A percentile compares a stretch with the other conserved stretches of the same genome.
Evolutionary conservation across 2,888 invertebrate genomes (phyloP).

Genomic region (Andrena haemorrhoa): DNA sequence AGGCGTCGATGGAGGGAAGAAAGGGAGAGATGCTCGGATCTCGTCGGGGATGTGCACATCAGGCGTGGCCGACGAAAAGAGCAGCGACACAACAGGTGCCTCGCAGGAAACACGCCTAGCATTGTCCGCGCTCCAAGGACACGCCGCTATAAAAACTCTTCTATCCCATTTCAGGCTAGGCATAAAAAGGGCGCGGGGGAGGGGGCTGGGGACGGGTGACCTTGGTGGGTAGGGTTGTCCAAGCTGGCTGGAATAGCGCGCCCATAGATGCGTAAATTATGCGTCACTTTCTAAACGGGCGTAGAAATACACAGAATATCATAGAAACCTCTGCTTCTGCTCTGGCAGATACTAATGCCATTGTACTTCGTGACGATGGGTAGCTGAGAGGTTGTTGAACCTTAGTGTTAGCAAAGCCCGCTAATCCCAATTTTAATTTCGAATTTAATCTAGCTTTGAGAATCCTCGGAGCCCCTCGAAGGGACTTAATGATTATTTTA

Average conservation of each 20-base stretch:
- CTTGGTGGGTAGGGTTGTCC: constrained; percentile 65
- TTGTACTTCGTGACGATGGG: not conserved
- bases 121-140: constrained; percentile 73
- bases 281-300: constrained; percentile 45
- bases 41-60: constrained; percentile 55
- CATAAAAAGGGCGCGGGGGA: constrained; percentile 52
- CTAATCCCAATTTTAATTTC: too few relatives aligned
- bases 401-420: not conserved
- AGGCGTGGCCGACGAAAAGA: constrained; percentile 49
- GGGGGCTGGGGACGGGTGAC: constrained; percentile 47
- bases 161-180: constrained; percentile 46
- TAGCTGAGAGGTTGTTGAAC: not conserved
- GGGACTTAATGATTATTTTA: too few relatives aligned
- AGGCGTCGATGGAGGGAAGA: constrained; percentile 1
- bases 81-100: constrained; percentile 72
- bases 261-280: constrained; percentile 63
- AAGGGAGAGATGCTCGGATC: constrained; percentile 27
- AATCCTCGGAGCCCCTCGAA: too few relatives aligned
- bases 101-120: constrained; percentile 67
- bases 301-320: not conserved
- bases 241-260: constrained; percentile 41
- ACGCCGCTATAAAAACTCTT: constrained; percentile 70
- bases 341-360: not conserved
- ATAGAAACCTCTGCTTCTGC: not conserved
- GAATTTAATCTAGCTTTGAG: too few relatives aligned